These are phyloP conservation scores for Plemyria rubiginata DNA, from an alignment of 2,888 invertebrate genomes.

Conservation along the genomic window DNA sequence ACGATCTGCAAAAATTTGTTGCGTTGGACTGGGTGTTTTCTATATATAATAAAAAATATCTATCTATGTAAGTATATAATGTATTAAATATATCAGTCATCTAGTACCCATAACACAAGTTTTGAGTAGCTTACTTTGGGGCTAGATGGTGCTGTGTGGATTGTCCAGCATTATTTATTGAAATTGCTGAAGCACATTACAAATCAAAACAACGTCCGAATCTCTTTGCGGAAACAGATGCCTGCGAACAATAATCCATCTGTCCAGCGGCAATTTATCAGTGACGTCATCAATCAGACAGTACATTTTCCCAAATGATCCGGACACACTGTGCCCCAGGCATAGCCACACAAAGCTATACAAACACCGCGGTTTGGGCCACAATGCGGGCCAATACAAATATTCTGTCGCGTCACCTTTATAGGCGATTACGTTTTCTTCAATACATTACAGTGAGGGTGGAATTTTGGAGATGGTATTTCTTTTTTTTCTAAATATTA, in stretches of 20 bases:
- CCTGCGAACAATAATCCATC: slow-evolving; percentile 17
- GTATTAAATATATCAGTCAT: too few species aligned
- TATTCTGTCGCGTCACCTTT: slow-evolving; percentile 76
- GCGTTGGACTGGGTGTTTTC: too few species aligned
- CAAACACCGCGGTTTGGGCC: slow-evolving; percentile 44
- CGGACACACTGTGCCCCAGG: slow-evolving; percentile 19
- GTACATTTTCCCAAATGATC: slow-evolving; percentile 32
- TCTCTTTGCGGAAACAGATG: neutral
- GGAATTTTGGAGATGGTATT: slow-evolving; percentile 45
- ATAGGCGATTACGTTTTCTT: slow-evolving; percentile 81
- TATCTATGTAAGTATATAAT: too few species aligned
- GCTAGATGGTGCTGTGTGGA: too few species aligned
- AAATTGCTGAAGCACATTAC: neutral
- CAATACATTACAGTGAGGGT: slow-evolving; percentile 60
- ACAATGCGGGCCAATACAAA: slow-evolving; percentile 63
- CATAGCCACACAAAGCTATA: slow-evolving; percentile 32
- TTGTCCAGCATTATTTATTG: too few species aligned
- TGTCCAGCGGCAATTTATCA: slow-evolving; percentile 20
- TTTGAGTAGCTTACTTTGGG: too few species aligned
- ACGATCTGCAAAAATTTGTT: too few species aligned
- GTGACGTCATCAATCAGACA: slow-evolving; percentile 28
- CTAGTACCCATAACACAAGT: too few species aligned
- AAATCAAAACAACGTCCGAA: neutral
- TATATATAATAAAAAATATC: too few species aligned
- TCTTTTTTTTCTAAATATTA: slow-evolving; percentile 4